Conservation (phyloP, 1,140 invertebrate species). For the Thaumatotibia leucotreta region DNA sequence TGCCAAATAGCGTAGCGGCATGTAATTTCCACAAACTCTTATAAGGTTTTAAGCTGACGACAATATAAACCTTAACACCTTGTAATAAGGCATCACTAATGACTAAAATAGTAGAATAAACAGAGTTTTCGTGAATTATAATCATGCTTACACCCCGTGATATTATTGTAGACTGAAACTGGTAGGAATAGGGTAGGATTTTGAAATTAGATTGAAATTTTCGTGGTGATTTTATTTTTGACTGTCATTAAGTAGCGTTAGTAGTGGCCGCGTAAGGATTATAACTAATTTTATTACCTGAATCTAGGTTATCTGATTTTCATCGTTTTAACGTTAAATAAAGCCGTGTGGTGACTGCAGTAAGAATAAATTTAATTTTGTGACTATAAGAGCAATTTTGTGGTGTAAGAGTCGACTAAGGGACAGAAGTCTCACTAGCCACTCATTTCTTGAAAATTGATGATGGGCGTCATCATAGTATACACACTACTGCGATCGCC, state of each 20-base stretch:
- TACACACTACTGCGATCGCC: too few species aligned
- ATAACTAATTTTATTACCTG: constrained; percentile 54
- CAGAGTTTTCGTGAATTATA: neutral
- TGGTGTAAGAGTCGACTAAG: too few species aligned
- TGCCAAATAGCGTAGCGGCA: constrained; percentile 22
- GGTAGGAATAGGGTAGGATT: constrained; percentile 31
- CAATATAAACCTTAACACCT: neutral
- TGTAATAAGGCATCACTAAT: neutral
- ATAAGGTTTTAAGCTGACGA: constrained; percentile 18
- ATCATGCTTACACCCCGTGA: neutral
- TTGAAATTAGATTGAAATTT: constrained; percentile 29
- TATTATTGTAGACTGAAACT: constrained; percentile 27
- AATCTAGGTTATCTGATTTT: neutral
- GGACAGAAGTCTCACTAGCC: too few species aligned
- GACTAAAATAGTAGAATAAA: neutral
- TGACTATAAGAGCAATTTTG: too few species aligned
- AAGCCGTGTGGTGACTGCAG: too few species aligned
- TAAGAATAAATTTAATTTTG: too few species aligned
- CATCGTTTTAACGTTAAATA: neutral
- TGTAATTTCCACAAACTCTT: constrained; percentile 22
- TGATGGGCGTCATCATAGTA: too few species aligned
- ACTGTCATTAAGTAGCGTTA: constrained; percentile 60
- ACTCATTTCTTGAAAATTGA: too few species aligned
- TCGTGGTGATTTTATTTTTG: constrained; percentile 63
- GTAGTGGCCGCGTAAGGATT: constrained; percentile 46